Evolutionary conservation across 2,888 invertebrate genomes (phyloP).

Genomic region (Torymus auratus): DNA sequence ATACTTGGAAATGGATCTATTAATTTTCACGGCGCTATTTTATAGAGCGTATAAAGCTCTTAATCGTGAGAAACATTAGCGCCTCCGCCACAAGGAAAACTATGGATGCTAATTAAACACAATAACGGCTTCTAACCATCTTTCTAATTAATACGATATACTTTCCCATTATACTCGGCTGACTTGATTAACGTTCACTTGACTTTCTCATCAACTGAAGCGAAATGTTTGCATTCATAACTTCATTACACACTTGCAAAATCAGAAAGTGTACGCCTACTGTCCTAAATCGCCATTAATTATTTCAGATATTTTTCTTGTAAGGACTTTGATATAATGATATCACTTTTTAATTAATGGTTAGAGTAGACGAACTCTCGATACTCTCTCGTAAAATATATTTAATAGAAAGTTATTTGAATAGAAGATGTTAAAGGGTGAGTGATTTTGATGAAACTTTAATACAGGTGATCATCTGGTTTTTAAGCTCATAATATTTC

Average conservation of each 20-base stretch:
- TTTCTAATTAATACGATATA: conserved; percentile 29
- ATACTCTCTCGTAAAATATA: no score
- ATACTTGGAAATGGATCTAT: not conserved
- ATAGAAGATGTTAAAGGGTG: no score
- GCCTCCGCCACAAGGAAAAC: not conserved
- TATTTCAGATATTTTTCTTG: no score
- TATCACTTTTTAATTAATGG: no score
- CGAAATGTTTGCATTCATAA: conserved; percentile 44
- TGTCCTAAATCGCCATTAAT: not conserved
- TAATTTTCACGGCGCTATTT: conserved; percentile 9
- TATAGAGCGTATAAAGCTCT: conserved; percentile 8
- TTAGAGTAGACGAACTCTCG: no score
- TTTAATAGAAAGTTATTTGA: no score
- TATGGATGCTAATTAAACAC: not conserved
- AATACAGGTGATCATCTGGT: no score
- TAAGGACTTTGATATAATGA: no score
- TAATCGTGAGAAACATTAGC: conserved; percentile 24
- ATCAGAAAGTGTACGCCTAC: no score
- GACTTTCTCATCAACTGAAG: conserved; percentile 16
- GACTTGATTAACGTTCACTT: conserved; percentile 11
- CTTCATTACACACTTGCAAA: not conserved
- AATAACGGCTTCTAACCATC: not conserved
- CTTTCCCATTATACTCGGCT: conserved; percentile 11
- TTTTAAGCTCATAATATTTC: no score
- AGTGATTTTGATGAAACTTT: no score